Evolutionary conservation across 2,113 vertebrate species (phyloP).

Genomic region (Nannospalax galili): DNA sequence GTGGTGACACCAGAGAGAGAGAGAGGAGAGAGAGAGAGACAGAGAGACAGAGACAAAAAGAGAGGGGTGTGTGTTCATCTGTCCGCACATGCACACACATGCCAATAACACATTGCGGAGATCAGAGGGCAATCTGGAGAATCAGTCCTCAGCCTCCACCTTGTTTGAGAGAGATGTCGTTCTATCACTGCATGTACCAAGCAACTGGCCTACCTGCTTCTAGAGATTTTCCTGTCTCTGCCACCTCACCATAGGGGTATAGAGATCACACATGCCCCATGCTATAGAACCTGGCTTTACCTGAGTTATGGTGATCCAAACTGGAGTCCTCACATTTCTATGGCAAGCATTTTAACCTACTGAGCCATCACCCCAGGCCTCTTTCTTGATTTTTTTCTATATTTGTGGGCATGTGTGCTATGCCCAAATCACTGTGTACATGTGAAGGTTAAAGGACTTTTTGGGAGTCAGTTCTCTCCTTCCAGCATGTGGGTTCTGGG

Average conservation of each 20-base stretch:
- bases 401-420: neutral
- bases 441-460: neutral
- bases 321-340: neutral
- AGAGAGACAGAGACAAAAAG: too few species aligned
- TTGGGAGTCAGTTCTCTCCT: neutral
- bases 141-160: neutral
- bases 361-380: neutral
- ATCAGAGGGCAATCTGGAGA: neutral
- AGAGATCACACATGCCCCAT: neutral
- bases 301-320: neutral
- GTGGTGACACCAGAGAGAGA: too few species aligned
- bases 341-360: neutral
- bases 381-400: neutral
- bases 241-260: neutral
- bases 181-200: neutral
- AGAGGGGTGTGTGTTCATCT: neutral
- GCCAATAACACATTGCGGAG: neutral
- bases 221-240: neutral
- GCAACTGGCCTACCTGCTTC: neutral
- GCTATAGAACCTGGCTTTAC: neutral
- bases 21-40: too few species aligned
- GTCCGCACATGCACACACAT: neutral
- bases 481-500: neutral
- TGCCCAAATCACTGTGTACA: too few species aligned
- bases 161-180: neutral